Percentiles rank a stretch among this genome's conserved stretches.
These are phyloP conservation scores for Cynoglossus semilaevis DNA, from an alignment of 2,113 vertebrate genomes.

Conservation along the genomic window DNA sequence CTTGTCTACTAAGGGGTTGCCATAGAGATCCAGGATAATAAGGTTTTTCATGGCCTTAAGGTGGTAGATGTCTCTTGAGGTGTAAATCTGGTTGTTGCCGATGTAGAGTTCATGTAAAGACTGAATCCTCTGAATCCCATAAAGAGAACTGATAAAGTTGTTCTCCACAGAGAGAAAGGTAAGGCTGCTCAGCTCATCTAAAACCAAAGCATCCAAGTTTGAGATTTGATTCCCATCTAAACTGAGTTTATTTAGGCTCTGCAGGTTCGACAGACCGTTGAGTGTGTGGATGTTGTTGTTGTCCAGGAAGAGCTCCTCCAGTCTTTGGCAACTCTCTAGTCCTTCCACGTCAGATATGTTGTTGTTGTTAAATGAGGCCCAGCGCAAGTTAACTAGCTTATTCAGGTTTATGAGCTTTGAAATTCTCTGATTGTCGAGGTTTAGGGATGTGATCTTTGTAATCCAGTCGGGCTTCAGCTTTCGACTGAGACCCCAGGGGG, in stretches of 20 bases:
- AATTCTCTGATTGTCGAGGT: slow-evolving; percentile 82
- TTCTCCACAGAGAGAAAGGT: slow-evolving; percentile 83
- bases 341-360: slow-evolving; percentile 80
- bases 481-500: slow-evolving; percentile 61
- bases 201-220: slow-evolving; percentile 69
- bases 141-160: slow-evolving; percentile 80
- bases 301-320: slow-evolving; percentile 84
- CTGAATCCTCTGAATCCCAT: slow-evolving; percentile 77
- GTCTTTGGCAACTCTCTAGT: slow-evolving; percentile 75
- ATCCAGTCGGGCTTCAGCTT: slow-evolving; percentile 76
- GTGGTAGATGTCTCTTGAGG: slow-evolving; percentile 80
- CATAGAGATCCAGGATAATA: slow-evolving; percentile 82
- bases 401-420: slow-evolving; percentile 78
- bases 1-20: slow-evolving; percentile 80
- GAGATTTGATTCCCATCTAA: slow-evolving; percentile 82
- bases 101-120: slow-evolving; percentile 82
- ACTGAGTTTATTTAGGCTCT: slow-evolving; percentile 77
- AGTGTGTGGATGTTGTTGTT: slow-evolving; percentile 81
- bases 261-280: slow-evolving; percentile 81
- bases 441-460: slow-evolving; percentile 80
- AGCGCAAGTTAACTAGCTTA: slow-evolving; percentile 82
- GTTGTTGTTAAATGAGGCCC: slow-evolving; percentile 86
- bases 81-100: slow-evolving; percentile 80
- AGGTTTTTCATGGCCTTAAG: slow-evolving; percentile 84
- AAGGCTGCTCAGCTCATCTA: slow-evolving; percentile 78